A percentile compares a stretch with the other conserved stretches of the same genome.
These are phyloP conservation scores for Todiramphus saurophagus DNA, from an alignment of 2,113 vertebrate species.

Conservation along the genomic window DNA sequence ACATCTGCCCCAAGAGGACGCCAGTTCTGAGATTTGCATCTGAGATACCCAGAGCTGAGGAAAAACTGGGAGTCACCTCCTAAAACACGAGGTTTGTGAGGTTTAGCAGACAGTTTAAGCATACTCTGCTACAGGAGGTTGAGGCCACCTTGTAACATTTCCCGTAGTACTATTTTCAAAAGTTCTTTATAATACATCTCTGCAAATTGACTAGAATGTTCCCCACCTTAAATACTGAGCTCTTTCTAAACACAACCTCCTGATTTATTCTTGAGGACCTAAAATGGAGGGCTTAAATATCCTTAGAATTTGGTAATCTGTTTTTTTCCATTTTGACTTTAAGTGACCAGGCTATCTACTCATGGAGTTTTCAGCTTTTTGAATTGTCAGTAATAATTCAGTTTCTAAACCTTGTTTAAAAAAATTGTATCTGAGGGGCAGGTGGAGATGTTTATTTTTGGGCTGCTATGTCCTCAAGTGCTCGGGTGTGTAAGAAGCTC, in stretches of 20 bases:
- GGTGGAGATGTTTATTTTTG: neutral
- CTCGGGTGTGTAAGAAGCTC: neutral
- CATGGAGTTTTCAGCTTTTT: neutral
- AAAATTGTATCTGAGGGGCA: neutral
- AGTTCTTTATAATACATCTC: neutral
- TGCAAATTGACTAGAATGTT: neutral
- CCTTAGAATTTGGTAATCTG: neutral
- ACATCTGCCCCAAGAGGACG: neutral
- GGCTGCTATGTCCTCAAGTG: neutral
- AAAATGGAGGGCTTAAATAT: neutral
- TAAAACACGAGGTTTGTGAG: neutral
- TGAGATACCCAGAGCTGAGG: neutral
- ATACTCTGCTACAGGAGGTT: neutral
- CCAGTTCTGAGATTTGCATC: neutral
- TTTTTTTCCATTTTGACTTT: neutral
- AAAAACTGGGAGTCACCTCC: accelerated
- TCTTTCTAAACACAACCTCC: neutral
- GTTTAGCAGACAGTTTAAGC: neutral
- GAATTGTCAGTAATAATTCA: neutral
- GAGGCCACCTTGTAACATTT: neutral
- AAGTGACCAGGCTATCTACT: neutral
- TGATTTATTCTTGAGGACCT: neutral
- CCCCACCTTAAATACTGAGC: neutral
- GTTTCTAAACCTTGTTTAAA: neutral
- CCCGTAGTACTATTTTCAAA: neutral